phyloP scores from a whole-genome alignment of 2,888 invertebrate species.

The Caenorhabditis macrosperma region DNA sequence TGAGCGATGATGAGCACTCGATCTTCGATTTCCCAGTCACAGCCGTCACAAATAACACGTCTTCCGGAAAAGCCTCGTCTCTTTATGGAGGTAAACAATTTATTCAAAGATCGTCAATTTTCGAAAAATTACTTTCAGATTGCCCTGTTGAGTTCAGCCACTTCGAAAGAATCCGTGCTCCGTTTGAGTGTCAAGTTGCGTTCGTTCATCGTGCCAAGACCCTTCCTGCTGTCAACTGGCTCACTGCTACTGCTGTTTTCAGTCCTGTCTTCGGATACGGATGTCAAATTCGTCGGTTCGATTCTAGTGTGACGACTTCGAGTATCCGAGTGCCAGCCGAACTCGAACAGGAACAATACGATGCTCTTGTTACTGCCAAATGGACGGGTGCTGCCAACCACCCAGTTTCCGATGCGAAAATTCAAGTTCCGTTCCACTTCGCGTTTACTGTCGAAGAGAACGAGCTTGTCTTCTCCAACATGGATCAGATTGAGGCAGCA shows the following conservation, averaged over 20 bases:
- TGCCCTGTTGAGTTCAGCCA: slow-evolving; percentile 38
- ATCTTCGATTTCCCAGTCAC: slow-evolving; percentile 29
- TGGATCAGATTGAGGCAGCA: slow-evolving; percentile 37
- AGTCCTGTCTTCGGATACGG: slow-evolving; percentile 32
- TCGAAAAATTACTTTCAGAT: slow-evolving; percentile 17
- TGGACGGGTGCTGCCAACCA: slow-evolving; percentile 40
- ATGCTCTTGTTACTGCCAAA: slow-evolving; percentile 48
- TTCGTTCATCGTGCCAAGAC: slow-evolving; percentile 21
- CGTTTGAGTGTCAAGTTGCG: slow-evolving; percentile 54
- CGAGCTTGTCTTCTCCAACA: slow-evolving; percentile 62
- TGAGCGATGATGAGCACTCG: slow-evolving; percentile 35
- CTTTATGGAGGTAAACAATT: slow-evolving; percentile 44
- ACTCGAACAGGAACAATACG: slow-evolving; percentile 26
- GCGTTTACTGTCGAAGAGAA: slow-evolving; percentile 59
- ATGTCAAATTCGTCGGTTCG: slow-evolving; percentile 46
- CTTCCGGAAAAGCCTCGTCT: slow-evolving; percentile 18
- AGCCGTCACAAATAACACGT: slow-evolving; percentile 40
- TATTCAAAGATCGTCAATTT: background rate
- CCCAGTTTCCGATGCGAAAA: slow-evolving; percentile 18
- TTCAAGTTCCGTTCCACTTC: slow-evolving; percentile 56
- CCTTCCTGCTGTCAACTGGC: slow-evolving; percentile 54
- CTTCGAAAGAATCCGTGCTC: slow-evolving; percentile 33
- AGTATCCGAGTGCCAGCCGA: slow-evolving; percentile 37
- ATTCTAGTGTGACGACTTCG: slow-evolving; percentile 25
- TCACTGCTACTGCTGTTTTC: slow-evolving; percentile 52